A percentile compares a stretch with the other conserved stretches of the same genome.
These are phyloP conservation scores for Balaeniceps rex DNA, from an alignment of 2,113 vertebrate genomes.

Conservation along the genomic window DNA sequence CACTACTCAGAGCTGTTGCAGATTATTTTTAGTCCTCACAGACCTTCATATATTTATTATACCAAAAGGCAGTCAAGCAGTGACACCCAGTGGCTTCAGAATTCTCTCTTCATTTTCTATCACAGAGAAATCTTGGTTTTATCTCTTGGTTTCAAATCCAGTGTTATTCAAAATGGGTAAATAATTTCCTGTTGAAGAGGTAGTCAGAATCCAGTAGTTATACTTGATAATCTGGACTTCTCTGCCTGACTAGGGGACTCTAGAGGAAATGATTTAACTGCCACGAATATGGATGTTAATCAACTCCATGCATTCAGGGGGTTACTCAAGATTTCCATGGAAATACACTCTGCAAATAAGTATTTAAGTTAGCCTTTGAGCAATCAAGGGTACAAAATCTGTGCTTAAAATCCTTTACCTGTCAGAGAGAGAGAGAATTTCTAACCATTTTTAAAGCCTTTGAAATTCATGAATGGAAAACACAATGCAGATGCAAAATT, in stretches of 20 bases:
- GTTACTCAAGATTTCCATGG: not conserved
- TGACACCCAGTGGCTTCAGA: constrained; percentile 61
- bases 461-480: not conserved
- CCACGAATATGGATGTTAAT: not conserved
- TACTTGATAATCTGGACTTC: not conserved
- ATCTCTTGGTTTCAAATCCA: not conserved
- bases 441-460: not conserved
- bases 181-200: not conserved
- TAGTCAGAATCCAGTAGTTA: not conserved
- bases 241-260: not conserved
- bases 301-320: not conserved
- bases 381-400: not conserved
- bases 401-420: not conserved
- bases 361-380: not conserved
- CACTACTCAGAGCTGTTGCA: not conserved
- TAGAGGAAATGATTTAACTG: not conserved
- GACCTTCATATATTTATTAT: not conserved
- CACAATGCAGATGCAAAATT: not conserved
- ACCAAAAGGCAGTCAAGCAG: constrained; percentile 37
- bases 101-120: not conserved
- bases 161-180: not conserved
- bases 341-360: not conserved
- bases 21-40: not conserved
- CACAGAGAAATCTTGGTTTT: not conserved
- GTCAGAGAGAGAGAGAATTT: not conserved